Conservation (phyloP, 2,113 vertebrate genomes). For the Colius striatus region DNA sequence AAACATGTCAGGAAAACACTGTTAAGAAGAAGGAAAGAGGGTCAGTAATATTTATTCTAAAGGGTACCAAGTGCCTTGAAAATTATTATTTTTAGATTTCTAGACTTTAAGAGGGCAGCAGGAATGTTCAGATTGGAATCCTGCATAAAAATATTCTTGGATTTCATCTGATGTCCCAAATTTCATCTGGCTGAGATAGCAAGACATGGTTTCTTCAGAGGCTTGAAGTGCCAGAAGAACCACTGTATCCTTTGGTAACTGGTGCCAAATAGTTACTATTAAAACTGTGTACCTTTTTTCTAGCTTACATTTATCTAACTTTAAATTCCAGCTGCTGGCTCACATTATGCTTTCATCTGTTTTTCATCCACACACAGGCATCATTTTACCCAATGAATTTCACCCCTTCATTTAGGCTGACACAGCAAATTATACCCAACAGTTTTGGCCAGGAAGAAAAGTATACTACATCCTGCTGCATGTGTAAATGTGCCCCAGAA, state of each 20-base stretch:
- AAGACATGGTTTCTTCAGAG: not conserved
- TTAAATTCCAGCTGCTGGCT: not conserved
- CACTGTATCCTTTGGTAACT: not conserved
- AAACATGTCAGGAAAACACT: not conserved
- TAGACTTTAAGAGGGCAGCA: not conserved
- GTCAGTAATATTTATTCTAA: not conserved
- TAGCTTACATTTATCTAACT: not conserved
- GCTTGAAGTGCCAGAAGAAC: not conserved
- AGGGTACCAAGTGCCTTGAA: not conserved
- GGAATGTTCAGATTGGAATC: not conserved
- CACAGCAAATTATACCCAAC: not conserved
- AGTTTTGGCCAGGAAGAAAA: not conserved
- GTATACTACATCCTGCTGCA: not conserved
- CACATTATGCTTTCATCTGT: constrained; percentile 2
- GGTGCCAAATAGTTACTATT: not conserved
- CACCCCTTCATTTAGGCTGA: not conserved
- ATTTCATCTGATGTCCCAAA: not conserved
- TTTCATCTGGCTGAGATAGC: not conserved
- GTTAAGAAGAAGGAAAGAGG: not conserved
- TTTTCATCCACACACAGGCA: constrained; percentile 9
- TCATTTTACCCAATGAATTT: not conserved
- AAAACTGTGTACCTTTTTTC: not conserved
- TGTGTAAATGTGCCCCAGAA: not conserved
- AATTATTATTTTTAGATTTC: not conserved
- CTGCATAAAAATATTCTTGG: not conserved